These are phyloP conservation scores for Cotesia vestalis DNA, from an alignment of 1,140 invertebrate species.

Conservation along the genomic window DNA sequence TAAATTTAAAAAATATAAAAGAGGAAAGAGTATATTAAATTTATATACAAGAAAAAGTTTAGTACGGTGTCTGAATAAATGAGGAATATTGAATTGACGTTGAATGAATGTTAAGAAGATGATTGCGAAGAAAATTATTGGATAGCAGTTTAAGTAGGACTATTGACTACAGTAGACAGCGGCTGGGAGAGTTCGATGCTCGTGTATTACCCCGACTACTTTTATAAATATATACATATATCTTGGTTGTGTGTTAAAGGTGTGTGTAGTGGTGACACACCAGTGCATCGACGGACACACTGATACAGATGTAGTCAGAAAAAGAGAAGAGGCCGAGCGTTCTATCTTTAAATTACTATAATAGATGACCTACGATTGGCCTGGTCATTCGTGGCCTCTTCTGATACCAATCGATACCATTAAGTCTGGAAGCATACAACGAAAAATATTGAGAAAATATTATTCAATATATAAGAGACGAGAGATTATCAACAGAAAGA, in stretches of 20 bases:
- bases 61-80: too few species aligned
- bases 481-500: too few species aligned
- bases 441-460: too few species aligned
- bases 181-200: constrained; percentile 22
- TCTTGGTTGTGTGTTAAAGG: neutral
- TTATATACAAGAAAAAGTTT: too few species aligned
- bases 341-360: constrained; percentile 19
- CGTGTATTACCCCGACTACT: neutral
- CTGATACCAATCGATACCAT: constrained; percentile 8
- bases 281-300: neutral
- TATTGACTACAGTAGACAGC: constrained; percentile 5
- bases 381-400: constrained; percentile 5
- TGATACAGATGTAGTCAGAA: neutral
- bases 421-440: neutral
- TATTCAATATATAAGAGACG: too few species aligned
- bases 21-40: too few species aligned
- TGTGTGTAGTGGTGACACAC: constrained; percentile 12
- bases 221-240: neutral
- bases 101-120: too few species aligned
- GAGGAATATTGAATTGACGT: too few species aligned
- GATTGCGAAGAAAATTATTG: constrained; percentile 2
- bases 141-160: constrained; percentile 14
- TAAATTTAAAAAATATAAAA: neutral
- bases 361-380: constrained; percentile 19
- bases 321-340: neutral